Evolutionary conservation across 2,888 invertebrate genomes (phyloP).

Genomic region (Tiliacea citrago): DNA sequence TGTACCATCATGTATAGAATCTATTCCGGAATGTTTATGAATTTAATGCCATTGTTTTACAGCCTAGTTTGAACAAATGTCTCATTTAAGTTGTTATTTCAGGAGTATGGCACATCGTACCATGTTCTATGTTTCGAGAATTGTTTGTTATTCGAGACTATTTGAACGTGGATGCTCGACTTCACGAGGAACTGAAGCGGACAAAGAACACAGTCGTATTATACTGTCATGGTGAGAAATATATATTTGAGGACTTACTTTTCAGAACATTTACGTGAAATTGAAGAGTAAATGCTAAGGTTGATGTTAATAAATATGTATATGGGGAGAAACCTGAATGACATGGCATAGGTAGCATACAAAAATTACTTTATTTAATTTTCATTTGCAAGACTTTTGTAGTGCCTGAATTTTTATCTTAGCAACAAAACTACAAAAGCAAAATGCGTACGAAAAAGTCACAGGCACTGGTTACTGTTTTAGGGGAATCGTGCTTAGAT

Average conservation of each 20-base stretch:
- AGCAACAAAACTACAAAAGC: constrained; percentile 16
- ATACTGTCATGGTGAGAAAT: constrained; percentile 80
- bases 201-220: constrained; percentile 76
- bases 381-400: background rate
- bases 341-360: background rate
- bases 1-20: background rate
- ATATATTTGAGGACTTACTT: background rate
- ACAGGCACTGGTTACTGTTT: constrained; percentile 4
- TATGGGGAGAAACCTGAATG: background rate
- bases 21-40: background rate
- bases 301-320: background rate
- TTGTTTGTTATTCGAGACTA: constrained; percentile 70
- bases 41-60: background rate
- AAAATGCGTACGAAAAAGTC: background rate
- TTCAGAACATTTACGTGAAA: background rate
- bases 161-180: constrained; percentile 64
- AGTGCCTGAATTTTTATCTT: constrained; percentile 8
- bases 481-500: background rate
- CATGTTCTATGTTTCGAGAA: constrained; percentile 75
- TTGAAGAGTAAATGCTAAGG: background rate
- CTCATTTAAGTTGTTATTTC: constrained; percentile 20
- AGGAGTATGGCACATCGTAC: constrained; percentile 85
- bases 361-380: background rate
- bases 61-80: no score
- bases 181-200: constrained; percentile 74